Conservation (phyloP, 1,140 invertebrate genomes). For the Atta colombica region DNA sequence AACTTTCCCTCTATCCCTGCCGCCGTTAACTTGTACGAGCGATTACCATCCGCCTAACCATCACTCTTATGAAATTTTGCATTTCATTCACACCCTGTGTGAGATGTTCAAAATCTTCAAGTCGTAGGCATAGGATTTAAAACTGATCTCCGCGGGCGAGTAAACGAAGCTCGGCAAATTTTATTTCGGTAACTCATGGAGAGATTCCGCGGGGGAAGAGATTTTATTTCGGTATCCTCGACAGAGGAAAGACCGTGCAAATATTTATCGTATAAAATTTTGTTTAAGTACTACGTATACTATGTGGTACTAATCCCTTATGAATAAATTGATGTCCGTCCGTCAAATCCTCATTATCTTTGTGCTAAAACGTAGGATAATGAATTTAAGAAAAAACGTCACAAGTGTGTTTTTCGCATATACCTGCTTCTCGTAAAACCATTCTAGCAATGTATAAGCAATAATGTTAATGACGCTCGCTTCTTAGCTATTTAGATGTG, state of each 20-base stretch:
- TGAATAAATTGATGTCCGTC: neutral
- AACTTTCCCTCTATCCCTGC: neutral
- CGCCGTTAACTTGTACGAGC: neutral
- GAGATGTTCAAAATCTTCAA: neutral
- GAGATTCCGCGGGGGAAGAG: neutral
- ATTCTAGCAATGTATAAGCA: slow-evolving; percentile 4
- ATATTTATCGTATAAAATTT: slow-evolving; percentile 34
- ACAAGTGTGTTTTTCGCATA: neutral
- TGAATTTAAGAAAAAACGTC: neutral
- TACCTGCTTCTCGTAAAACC: slow-evolving; percentile 30
- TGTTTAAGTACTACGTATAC: neutral
- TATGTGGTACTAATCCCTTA: neutral
- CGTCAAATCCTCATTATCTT: neutral
- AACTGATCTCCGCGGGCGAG: neutral
- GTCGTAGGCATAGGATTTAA: neutral
- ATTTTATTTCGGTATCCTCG: slow-evolving; percentile 16
- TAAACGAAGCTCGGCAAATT: slow-evolving; percentile 31
- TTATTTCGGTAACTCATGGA: slow-evolving; percentile 25
- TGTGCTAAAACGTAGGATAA: neutral
- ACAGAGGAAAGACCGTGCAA: neutral
- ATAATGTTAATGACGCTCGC: slow-evolving; percentile 29
- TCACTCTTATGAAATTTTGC: slow-evolving; percentile 6
- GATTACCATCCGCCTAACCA: neutral
- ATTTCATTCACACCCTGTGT: neutral
- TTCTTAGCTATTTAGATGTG: slow-evolving; percentile 7